Percentiles rank a stretch among this genome's conserved stretches.
Evolutionary conservation across 1,140 invertebrate species (phyloP).

Genomic region (Potamilus streckersoni): DNA sequence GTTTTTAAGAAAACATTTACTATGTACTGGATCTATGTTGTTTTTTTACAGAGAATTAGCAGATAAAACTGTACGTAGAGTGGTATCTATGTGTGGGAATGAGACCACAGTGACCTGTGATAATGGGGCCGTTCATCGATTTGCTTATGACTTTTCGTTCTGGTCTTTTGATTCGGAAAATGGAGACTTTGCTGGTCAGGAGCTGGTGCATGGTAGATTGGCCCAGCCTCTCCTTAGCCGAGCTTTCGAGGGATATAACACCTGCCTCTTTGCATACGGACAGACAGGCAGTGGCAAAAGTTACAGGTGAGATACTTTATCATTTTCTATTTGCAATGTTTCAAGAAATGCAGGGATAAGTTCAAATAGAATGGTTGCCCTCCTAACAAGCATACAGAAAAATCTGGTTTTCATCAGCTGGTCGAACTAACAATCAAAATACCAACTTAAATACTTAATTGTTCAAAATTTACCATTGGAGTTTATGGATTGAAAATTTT

Average conservation of each 20-base stretch:
- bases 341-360: too few relatives aligned
- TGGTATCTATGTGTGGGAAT: conserved; percentile 72
- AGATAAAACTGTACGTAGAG: conserved; percentile 68
- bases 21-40: not conserved
- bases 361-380: too few relatives aligned
- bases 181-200: conserved; percentile 60
- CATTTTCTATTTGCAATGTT: too few relatives aligned
- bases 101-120: conserved; percentile 69
- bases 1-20: too few relatives aligned
- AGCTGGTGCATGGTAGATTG: conserved; percentile 59
- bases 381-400: too few relatives aligned
- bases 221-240: conserved; percentile 64
- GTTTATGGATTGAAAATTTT: too few relatives aligned
- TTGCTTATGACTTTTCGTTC: conserved; percentile 75
- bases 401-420: too few relatives aligned
- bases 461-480: too few relatives aligned
- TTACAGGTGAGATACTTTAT: conserved; percentile 63
- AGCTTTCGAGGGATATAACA: conserved; percentile 68
- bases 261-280: conserved; percentile 91
- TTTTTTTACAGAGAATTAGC: conserved; percentile 67
- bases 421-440: too few relatives aligned
- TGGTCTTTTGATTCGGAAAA: conserved; percentile 70
- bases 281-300: conserved; percentile 97
- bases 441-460: too few relatives aligned
- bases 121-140: conserved; percentile 70